Conservation (phyloP, 2,888 invertebrate genomes). For the Plagodis dolabraria region DNA sequence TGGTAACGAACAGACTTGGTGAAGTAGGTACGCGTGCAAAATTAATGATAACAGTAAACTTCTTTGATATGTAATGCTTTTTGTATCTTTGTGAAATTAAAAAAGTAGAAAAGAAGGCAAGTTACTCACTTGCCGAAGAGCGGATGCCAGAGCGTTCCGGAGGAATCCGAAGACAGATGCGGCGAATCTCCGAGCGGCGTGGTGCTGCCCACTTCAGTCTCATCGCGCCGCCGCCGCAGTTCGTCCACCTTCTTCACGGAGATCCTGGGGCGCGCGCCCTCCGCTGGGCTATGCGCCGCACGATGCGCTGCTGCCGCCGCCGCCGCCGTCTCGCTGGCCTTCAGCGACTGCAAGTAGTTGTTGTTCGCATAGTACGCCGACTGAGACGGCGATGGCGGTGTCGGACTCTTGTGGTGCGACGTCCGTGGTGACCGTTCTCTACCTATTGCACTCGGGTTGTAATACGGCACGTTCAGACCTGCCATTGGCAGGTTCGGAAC, state of each 20-base stretch:
- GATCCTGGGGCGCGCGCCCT: slow-evolving; percentile 81
- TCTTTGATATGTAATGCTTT: not conserved
- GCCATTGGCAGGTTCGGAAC: slow-evolving; percentile 69
- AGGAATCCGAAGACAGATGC: slow-evolving; percentile 52
- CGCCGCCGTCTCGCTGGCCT: slow-evolving; percentile 59
- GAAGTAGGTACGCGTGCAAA: no score
- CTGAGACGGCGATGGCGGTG: slow-evolving; percentile 50
- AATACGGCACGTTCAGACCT: slow-evolving; percentile 73
- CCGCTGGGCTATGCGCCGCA: slow-evolving; percentile 57
- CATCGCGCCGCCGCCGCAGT: slow-evolving; percentile 82
- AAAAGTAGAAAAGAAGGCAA: not conserved
- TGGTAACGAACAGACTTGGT: no score
- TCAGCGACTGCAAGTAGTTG: slow-evolving; percentile 72
- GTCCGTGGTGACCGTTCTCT: slow-evolving; percentile 67
- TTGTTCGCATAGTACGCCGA: slow-evolving; percentile 68
- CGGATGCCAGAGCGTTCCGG: slow-evolving; percentile 91
- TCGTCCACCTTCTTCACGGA: slow-evolving; percentile 87
- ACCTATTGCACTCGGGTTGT: slow-evolving; percentile 67
- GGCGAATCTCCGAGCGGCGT: slow-evolving; percentile 83
- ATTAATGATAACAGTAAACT: not conserved
- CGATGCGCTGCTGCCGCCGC: slow-evolving; percentile 60
- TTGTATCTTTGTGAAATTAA: not conserved
- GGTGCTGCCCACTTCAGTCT: slow-evolving; percentile 87
- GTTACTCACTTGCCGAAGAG: slow-evolving; percentile 92
- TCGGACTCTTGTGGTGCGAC: slow-evolving; percentile 73